Evolutionary conservation across 2,797 vertebrate genomes (phyloP), one percentile per base, ranked within the genome.

Genomic region (Tarsius wallacei): DNA sequence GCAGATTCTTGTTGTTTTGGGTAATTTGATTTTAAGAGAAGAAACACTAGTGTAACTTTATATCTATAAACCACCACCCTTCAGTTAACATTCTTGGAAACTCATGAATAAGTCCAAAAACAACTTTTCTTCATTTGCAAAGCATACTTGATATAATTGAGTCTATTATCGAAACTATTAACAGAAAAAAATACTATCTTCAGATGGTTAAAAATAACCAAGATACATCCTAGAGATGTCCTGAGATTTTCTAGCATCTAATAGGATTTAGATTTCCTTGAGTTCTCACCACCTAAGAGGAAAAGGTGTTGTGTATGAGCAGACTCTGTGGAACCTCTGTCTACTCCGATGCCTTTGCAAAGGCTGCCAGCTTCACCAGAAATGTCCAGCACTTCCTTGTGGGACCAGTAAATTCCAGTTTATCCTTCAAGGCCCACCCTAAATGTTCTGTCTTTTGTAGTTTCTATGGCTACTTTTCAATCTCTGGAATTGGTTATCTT

Each of bases 121-220:
- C 66, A 78, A 70, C 90, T 83, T 22, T 77, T 49, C 70, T 51
- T 93, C 28, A 90, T 71, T 63, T 95, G 95, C 15, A 80, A 92
- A 70, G 31, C 21, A 84, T 49, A 42, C 53, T 90, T 93, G 74
- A 51, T 76, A 71, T 16, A 80, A 80, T 19, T 81, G 33, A 14
- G 26, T 33, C 71, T 86, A n/a, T 87, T 87, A 57, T 76, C 90
- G 55, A 5, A 93, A 33, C 51, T 85, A 85, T 90, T 73, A 77
- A 70, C 28, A 84, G 4, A 77, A 84, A 87, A 87, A 87, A 21
- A 9, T 80, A 90, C 90, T n/a, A 80, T 90, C 49, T 76, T 94
- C 4, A 57, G 24, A 61, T 93, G 19, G 61, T 68, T 95, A 92
- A 77, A 59, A 74, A 76, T 71, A 47, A 81, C 83, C 47, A 89